These are phyloP conservation scores for Polymixis lichenea DNA, from an alignment of 2,888 invertebrate genomes.

Conservation along the genomic window DNA sequence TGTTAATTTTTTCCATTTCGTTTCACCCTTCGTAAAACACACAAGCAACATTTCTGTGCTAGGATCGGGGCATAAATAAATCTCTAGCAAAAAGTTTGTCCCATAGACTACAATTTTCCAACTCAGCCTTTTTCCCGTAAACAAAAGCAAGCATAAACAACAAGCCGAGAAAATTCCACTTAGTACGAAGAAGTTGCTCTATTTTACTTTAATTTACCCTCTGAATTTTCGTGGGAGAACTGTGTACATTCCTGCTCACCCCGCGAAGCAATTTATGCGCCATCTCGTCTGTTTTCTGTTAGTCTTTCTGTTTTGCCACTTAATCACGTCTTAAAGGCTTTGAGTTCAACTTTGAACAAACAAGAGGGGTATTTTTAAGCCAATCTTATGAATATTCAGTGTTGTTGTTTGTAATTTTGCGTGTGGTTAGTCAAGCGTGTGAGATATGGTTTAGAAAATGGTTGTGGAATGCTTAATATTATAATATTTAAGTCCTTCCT, in stretches of 20 bases:
- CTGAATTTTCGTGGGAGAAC: constrained; percentile 13
- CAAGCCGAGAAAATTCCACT: constrained; percentile 34
- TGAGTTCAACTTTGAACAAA: constrained; percentile 36
- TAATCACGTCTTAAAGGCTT: constrained; percentile 33
- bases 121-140: constrained; percentile 23
- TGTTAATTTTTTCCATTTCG: no score
- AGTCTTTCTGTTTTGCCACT: constrained; percentile 32
- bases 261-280: constrained; percentile 52
- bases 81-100: background rate
- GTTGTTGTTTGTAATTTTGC: constrained; percentile 6
- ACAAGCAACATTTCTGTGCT: background rate
- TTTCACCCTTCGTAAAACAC: background rate
- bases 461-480: background rate
- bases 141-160: constrained; percentile 38
- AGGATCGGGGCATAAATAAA: background rate
- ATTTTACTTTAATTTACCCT: constrained; percentile 45
- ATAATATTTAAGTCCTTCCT: constrained; percentile 10
- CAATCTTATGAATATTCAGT: constrained; percentile 48
- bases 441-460: background rate
- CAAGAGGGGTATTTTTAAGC: constrained; percentile 43
- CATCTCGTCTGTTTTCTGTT: constrained; percentile 49
- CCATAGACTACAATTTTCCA: background rate
- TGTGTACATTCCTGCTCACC: constrained; percentile 44
- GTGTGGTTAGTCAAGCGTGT: background rate
- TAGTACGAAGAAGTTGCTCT: constrained; percentile 31